Evolutionary conservation across 2,888 invertebrate species (phyloP), one percentile per base, ranked within the genome.

Genomic region (Xestobium rufovillosum): DNA sequence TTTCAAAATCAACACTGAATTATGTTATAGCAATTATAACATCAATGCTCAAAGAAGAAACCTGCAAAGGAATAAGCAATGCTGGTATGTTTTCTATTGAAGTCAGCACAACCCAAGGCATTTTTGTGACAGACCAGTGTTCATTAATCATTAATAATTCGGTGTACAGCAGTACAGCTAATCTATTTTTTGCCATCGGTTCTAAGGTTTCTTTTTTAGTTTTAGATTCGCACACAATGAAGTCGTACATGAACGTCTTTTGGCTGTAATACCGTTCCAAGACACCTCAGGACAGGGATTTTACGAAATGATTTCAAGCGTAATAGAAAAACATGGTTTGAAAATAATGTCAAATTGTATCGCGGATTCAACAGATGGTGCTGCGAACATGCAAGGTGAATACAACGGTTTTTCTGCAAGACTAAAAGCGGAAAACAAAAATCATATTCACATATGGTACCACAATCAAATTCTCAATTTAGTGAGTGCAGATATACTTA

Each of bases 341-440:
- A 34, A 42, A n/a, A n/a, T n/a, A 40, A 27, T 41, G 3, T 31
- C 14, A 26, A 42, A 44, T 2, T 47, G 45, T 41, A 27, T 47
- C 9, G 47, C 38, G 3, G 39, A 34, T 29, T 31, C 43, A 28
- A 47, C 43, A 6, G 41, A 47, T 23, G 47, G 47, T 19, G 43
- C 43, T 6, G 36, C 38, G 23, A 47, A 47, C 38, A 47, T 46
- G 43, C 30, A 46, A 15, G 45, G 41, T 9, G 19, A 33, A 33
- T 45, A 47, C 31, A 39, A 47, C 30, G 39, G 41, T 11, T 39
- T 47, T 23, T 28, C 27, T 10, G 33, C 36, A 16, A 33, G 38
- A 33, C 19, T 42, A 6, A 38, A 31, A n/a, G 39, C 32, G 36
- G 39, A 29, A 14, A 36, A 32, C 36, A 39, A 36, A 35, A 12